A percentile compares a stretch with the other conserved stretches of the same genome.
Evolutionary conservation across 2,797 vertebrate species (phyloP).

Genomic region (Mionectes olivaceus): DNA sequence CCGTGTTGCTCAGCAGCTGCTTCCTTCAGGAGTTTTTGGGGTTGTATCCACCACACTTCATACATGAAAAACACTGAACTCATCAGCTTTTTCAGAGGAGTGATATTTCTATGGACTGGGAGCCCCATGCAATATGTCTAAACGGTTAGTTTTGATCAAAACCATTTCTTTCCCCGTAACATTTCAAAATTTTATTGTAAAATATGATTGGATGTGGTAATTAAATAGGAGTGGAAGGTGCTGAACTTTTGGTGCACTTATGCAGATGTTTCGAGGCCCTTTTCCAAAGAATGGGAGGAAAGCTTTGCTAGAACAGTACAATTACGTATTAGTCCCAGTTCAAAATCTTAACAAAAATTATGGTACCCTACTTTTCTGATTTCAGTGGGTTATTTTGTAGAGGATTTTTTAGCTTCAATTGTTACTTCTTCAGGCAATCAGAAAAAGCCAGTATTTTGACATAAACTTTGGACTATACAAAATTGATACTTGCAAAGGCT

Average conservation of each 20-base stretch:
- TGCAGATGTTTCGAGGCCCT: neutral
- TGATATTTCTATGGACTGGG: neutral
- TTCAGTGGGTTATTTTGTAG: neutral
- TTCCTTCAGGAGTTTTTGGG: neutral
- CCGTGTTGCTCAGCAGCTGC: neutral
- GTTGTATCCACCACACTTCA: neutral
- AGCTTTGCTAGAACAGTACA: neutral
- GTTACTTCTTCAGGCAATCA: neutral
- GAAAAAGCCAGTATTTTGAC: neutral
- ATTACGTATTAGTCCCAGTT: neutral
- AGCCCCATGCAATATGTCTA: neutral
- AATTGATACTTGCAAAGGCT: neutral
- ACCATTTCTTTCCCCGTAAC: neutral
- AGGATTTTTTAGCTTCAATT: neutral
- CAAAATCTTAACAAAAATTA: neutral
- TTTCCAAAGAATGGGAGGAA: neutral
- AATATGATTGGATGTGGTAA: neutral
- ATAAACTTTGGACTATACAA: neutral
- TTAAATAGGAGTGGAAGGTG: neutral
- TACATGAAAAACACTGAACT: neutral
- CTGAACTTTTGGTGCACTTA: neutral
- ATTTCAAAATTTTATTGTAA: neutral
- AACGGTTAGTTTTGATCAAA: neutral
- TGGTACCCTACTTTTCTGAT: neutral
- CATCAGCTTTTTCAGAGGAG: neutral